Evolutionary conservation across 2,797 vertebrate genomes (phyloP).

Genomic region (Anguilla marmorata): DNA sequence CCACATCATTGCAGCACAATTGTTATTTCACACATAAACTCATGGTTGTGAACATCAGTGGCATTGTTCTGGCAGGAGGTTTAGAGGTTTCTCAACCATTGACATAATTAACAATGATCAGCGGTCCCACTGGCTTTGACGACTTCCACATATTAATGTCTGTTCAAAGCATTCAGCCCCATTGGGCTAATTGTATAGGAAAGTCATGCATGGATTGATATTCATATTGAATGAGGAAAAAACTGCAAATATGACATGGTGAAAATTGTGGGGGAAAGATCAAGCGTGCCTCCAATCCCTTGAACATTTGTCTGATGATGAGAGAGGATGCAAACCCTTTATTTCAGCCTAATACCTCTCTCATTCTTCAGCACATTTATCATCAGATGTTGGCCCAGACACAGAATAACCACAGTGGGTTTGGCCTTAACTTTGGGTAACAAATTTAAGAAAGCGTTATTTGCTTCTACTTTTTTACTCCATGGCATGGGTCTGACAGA

Average conservation of each 20-base stretch:
- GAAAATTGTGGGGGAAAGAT: constrained; percentile 69
- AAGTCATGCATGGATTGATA: constrained; percentile 57
- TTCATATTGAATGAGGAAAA: constrained; percentile 66
- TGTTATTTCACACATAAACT: constrained; percentile 33
- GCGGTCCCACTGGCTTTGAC: constrained; percentile 69
- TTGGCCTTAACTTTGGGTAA: background rate
- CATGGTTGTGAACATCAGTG: constrained; percentile 43
- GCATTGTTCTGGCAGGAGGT: constrained; percentile 53
- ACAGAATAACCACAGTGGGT: background rate
- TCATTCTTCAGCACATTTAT: background rate
- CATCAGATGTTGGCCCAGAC: background rate
- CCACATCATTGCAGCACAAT: background rate
- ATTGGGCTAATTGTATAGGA: constrained; percentile 69
- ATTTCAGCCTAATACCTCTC: background rate
- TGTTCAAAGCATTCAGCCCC: constrained; percentile 72
- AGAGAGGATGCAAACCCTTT: constrained; percentile 6
- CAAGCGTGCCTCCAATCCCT: constrained; percentile 59
- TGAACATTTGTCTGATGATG: constrained; percentile 60
- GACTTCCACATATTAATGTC: constrained; percentile 64
- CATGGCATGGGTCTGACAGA: background rate
- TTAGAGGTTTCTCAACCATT: constrained; percentile 68
- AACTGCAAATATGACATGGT: constrained; percentile 64
- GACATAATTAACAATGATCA: constrained; percentile 74
- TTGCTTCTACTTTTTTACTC: background rate
- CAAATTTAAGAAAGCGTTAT: background rate